Evolutionary conservation across 2,888 invertebrate species (phyloP).

Genomic region (Thera obeliscata): DNA sequence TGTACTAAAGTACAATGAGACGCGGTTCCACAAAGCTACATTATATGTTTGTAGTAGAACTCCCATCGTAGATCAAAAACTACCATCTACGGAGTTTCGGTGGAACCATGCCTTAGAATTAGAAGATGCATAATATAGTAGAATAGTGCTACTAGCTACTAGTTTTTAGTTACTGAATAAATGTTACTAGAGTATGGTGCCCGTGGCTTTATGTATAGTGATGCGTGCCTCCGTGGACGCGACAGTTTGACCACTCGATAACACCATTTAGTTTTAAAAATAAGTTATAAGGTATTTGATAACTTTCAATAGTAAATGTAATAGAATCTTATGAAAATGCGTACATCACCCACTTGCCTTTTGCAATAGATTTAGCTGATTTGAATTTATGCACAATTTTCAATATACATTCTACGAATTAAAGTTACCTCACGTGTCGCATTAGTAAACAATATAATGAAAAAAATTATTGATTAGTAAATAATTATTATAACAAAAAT

Average conservation of each 20-base stretch:
- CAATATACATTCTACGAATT: conserved; percentile 60
- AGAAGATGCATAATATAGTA: conserved; percentile 76
- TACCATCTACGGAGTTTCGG: conserved; percentile 69
- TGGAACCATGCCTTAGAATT: conserved; percentile 61
- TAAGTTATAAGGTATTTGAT: conserved; percentile 52
- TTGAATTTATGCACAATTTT: conserved; percentile 74
- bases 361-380: conserved; percentile 71
- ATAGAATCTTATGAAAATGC: conserved; percentile 52
- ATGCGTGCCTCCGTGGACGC: conserved; percentile 53
- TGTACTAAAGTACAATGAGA: conserved; percentile 40
- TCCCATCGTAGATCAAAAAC: conserved; percentile 66
- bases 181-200: conserved; percentile 58
- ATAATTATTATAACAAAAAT: conserved; percentile 31
- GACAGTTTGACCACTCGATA: conserved; percentile 66
- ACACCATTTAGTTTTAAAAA: conserved; percentile 73
- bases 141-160: conserved; percentile 71
- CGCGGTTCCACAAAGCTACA: conserved; percentile 60
- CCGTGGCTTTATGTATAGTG: conserved; percentile 54
- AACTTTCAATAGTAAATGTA: conserved; percentile 57
- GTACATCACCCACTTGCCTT: conserved; percentile 81
- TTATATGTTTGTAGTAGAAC: conserved; percentile 60
- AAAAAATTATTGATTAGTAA: conserved; percentile 43
- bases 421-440: conserved; percentile 72
- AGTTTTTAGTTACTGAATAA: conserved; percentile 38
- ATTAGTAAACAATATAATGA: conserved; percentile 49